A percentile compares a stretch with the other conserved stretches of the same genome.
Evolutionary conservation across 2,113 vertebrate genomes (phyloP).

Genomic region (Periophthalmodon schlosseri): DNA sequence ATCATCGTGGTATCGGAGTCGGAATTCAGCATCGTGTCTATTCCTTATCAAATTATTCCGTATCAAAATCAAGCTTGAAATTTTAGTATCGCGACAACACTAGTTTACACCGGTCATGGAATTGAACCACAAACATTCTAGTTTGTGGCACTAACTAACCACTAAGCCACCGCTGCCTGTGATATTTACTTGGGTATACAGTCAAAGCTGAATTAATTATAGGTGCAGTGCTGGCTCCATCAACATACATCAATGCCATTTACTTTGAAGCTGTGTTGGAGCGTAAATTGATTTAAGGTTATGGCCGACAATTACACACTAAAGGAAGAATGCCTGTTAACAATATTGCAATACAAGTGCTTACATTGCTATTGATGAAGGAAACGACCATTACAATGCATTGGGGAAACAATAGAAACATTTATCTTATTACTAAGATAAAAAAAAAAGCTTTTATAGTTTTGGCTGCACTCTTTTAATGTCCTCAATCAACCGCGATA

Average conservation of each 20-base stretch:
- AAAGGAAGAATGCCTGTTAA: background rate
- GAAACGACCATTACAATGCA: background rate
- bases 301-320: background rate
- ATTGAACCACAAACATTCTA: background rate
- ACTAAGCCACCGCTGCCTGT: background rate
- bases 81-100: background rate
- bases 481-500: background rate
- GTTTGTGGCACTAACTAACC: background rate
- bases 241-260: background rate
- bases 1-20: too few relatives aligned
- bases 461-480: background rate
- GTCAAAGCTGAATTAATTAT: background rate
- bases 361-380: background rate
- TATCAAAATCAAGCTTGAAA: too few relatives aligned
- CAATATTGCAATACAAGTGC: background rate
- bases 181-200: background rate
- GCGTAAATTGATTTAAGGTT: background rate
- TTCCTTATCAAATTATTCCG: too few relatives aligned
- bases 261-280: slow-evolving; percentile 2
- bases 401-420: background rate
- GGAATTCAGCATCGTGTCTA: too few relatives aligned
- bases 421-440: background rate
- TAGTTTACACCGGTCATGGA: too few relatives aligned
- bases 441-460: background rate
- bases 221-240: slow-evolving; percentile 1